These are phyloP conservation scores for Euwallacea fornicatus DNA, from an alignment of 1,140 invertebrate genomes.

Conservation along the genomic window DNA sequence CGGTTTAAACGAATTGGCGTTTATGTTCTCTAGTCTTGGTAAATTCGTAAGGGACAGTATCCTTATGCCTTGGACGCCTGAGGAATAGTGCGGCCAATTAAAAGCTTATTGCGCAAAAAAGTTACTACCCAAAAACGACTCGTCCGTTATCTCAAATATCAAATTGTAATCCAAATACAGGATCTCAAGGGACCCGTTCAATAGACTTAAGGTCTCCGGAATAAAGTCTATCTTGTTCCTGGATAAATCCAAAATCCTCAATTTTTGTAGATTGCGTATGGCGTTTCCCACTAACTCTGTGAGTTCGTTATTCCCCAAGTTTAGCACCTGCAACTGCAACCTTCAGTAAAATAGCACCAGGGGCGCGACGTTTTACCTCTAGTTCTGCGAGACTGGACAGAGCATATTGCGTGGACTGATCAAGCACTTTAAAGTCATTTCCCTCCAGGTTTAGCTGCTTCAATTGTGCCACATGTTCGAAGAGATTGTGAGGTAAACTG, in stretches of 20 bases:
- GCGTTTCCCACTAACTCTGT: conserved; percentile 53
- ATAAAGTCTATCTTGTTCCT: conserved; percentile 61
- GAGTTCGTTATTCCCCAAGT: conserved; percentile 61
- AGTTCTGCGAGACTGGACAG: conserved; percentile 62
- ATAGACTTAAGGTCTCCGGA: conserved; percentile 57
- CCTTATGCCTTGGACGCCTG: conserved; percentile 58
- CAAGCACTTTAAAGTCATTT: conserved; percentile 68
- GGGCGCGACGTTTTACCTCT: conserved; percentile 52
- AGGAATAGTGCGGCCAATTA: neutral
- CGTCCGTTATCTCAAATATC: conserved; percentile 58
- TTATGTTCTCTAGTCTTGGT: conserved; percentile 57
- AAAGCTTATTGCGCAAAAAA: neutral
- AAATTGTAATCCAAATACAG: conserved; percentile 62
- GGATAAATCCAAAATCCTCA: conserved; percentile 60
- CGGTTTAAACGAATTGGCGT: conserved; percentile 57
- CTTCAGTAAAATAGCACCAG: neutral
- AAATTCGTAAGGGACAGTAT: conserved; percentile 61
- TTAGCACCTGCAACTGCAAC: conserved; percentile 57
- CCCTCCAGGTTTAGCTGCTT: conserved; percentile 66
- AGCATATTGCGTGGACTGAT: conserved; percentile 62
- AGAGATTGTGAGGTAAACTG: conserved; percentile 66
- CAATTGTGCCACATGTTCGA: conserved; percentile 69
- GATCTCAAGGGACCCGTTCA: conserved; percentile 57
- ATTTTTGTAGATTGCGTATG: conserved; percentile 54
- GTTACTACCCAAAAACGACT: conserved; percentile 58